Conservation (phyloP, 2,888 invertebrate species). For the Orthosia incerta region DNA sequence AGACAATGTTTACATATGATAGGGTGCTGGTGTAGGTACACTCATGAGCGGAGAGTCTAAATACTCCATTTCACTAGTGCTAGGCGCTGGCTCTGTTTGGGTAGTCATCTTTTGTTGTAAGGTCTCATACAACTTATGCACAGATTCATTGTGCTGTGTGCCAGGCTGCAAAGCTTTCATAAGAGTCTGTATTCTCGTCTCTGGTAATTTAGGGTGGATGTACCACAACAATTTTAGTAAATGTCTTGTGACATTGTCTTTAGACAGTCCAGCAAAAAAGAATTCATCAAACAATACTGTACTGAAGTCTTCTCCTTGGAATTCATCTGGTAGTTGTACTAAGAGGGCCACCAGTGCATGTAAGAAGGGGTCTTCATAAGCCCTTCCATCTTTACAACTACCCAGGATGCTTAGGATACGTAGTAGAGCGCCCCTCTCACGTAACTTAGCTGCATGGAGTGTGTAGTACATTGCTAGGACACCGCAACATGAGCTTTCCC, state of each 20-base stretch:
- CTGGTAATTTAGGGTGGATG: slow-evolving; percentile 96
- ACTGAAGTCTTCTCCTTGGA: slow-evolving; percentile 98
- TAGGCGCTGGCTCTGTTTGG: slow-evolving; percentile 92
- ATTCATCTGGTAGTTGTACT: slow-evolving; percentile 97
- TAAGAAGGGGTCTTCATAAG: slow-evolving; percentile 98
- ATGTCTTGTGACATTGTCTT: slow-evolving; percentile 98
- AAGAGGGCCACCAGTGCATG: slow-evolving; percentile 97
- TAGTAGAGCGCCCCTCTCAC: slow-evolving; percentile 95
- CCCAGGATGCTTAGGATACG: slow-evolving; percentile 97
- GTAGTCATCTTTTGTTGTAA: slow-evolving; percentile 95
- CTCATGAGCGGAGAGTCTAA: slow-evolving; percentile 96
- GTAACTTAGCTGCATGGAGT: slow-evolving; percentile 95
- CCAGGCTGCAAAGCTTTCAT: slow-evolving; percentile 95
- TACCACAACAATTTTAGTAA: slow-evolving; percentile 97
- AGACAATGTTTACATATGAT: slow-evolving; percentile 83
- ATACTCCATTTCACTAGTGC: slow-evolving; percentile 93
- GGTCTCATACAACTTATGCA: slow-evolving; percentile 94
- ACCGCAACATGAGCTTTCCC: slow-evolving; percentile 97
- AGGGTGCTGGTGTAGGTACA: slow-evolving; percentile 95
- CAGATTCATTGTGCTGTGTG: slow-evolving; percentile 95
- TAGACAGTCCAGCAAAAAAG: slow-evolving; percentile 96
- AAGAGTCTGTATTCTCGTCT: slow-evolving; percentile 94
- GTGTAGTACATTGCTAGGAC: slow-evolving; percentile 99
- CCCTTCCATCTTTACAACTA: slow-evolving; percentile 97
- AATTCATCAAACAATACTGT: slow-evolving; percentile 99